These are phyloP conservation scores for Rutilus rutilus DNA, from an alignment of 2,113 vertebrate species.

Conservation along the genomic window DNA sequence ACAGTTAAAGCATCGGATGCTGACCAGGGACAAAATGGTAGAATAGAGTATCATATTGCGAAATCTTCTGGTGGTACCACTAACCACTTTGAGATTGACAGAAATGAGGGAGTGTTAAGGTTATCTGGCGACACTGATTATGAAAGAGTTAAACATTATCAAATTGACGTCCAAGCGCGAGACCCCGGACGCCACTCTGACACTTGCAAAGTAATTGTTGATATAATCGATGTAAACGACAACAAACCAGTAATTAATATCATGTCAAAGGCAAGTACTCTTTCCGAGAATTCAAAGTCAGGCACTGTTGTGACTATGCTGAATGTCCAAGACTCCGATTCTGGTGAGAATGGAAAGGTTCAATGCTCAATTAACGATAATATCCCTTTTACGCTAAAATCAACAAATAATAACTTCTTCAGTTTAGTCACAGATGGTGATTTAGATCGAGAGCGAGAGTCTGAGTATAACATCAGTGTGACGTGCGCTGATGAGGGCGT, in stretches of 20 bases:
- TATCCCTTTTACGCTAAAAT: constrained; percentile 49
- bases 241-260: constrained; percentile 70
- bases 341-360: constrained; percentile 57
- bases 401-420: constrained; percentile 63
- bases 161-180: constrained; percentile 69
- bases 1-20: constrained; percentile 67
- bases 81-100: constrained; percentile 65
- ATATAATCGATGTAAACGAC: constrained; percentile 73
- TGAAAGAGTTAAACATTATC: constrained; percentile 63
- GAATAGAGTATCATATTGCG: constrained; percentile 66
- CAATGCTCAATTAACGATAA: constrained; percentile 42
- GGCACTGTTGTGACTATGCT: constrained; percentile 56
- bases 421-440: constrained; percentile 56
- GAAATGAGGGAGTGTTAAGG: constrained; percentile 62
- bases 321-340: constrained; percentile 59
- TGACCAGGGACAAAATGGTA: constrained; percentile 69
- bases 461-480: constrained; percentile 60
- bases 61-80: not conserved
- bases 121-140: constrained; percentile 67
- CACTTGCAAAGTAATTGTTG: constrained; percentile 67
- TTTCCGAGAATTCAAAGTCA: constrained; percentile 51
- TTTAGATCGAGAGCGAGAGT: constrained; percentile 59
- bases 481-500: constrained; percentile 56
- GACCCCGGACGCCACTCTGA: constrained; percentile 62
- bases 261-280: constrained; percentile 45